Evolutionary conservation across 2,113 vertebrate genomes (phyloP), one percentile per base, ranked within the genome.

Genomic region (Eolophus roseicapilla): DNA sequence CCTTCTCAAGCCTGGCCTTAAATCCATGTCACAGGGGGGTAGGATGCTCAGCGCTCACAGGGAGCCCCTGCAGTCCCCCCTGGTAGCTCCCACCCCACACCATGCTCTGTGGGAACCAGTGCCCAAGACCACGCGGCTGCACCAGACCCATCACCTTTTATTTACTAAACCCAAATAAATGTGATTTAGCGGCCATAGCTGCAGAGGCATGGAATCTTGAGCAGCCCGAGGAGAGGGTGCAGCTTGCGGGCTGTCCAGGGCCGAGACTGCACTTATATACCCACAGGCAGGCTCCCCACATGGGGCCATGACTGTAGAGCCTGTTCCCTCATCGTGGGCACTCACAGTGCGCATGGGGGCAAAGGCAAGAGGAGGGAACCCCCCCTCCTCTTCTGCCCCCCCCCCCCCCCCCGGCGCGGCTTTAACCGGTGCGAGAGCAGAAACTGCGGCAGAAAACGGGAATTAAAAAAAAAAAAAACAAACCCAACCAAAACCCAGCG

Each of bases 401-500:
- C 89, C 13, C 25, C 25, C 52, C 52, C 17, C 7, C 18, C 52
- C 28, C 52, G 28, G 5, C 52, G 11, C 29, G 82, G 68, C 91
- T 92, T 73, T 90, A 89, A 94, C 18, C 53, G 70, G 23, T 60
- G 39, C 3, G 10, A 63, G 80, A 67, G 68, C 1, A 79, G 90
- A 47, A 70, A 78, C 91, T 59, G 50, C 29, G 3, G 28, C 52
- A 91, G 60, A 71, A 77, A 91, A 68, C 2, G 35, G 74, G 90
- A 68, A 82, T 53, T 50, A 60, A 47, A 31, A 76, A 65, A 47
- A 31, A 76, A 65, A 70, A 20, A 18, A n/a, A n/a, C n/a, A n/a
- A n/a, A n/a, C n/a, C 18, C 31, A 20, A 13, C 53, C 91, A 86
- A 90, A 85, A 59, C 74, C 92, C 95, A 81, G 94, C 95, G 97